Percentiles rank a stretch among this genome's conserved stretches.
phyloP scores from a whole-genome alignment of 2,888 invertebrate genomes.

The Agriopis leucophaearia region DNA sequence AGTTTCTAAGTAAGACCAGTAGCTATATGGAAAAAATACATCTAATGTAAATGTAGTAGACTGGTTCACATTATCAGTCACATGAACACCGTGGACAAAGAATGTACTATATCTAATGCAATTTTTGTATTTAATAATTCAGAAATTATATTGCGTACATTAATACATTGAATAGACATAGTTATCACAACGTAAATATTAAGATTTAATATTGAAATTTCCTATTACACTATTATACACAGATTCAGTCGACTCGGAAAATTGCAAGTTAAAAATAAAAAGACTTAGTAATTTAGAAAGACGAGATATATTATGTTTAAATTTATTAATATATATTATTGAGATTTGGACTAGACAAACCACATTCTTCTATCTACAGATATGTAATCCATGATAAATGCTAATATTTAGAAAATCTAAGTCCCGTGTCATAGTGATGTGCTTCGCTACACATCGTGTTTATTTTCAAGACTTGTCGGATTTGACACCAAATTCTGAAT shows the following conservation, averaged over 20 bases:
- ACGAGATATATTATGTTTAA: slow-evolving; percentile 73
- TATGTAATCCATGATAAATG: slow-evolving; percentile 86
- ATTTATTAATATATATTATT: slow-evolving; percentile 67
- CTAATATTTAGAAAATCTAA: slow-evolving; percentile 83
- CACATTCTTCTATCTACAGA: slow-evolving; percentile 85
- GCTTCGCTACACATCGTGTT: slow-evolving; percentile 70
- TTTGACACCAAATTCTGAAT: slow-evolving; percentile 16
- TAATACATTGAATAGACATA: slow-evolving; percentile 68
- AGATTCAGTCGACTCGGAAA: slow-evolving; percentile 81
- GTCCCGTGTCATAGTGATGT: slow-evolving; percentile 77
- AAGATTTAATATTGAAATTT: slow-evolving; percentile 53
- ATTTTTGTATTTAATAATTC: slow-evolving; percentile 40
- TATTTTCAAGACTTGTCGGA: slow-evolving; percentile 73
- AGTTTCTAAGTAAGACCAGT: too few relatives aligned
- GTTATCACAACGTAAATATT: slow-evolving; percentile 45
- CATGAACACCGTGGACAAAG: slow-evolving; percentile 64
- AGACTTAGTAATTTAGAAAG: slow-evolving; percentile 68
- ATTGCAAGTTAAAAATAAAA: slow-evolving; percentile 70
- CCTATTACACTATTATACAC: slow-evolving; percentile 71
- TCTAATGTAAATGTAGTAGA: too few relatives aligned
- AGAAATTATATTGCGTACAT: slow-evolving; percentile 49
- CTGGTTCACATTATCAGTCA: slow-evolving; percentile 44
- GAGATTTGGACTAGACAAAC: slow-evolving; percentile 86
- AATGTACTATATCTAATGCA: slow-evolving; percentile 60
- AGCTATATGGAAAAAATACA: too few relatives aligned